Base-by-base conservation (phyloP, 2,888 invertebrate genomes). In the Polyommatus icarus region DNA sequence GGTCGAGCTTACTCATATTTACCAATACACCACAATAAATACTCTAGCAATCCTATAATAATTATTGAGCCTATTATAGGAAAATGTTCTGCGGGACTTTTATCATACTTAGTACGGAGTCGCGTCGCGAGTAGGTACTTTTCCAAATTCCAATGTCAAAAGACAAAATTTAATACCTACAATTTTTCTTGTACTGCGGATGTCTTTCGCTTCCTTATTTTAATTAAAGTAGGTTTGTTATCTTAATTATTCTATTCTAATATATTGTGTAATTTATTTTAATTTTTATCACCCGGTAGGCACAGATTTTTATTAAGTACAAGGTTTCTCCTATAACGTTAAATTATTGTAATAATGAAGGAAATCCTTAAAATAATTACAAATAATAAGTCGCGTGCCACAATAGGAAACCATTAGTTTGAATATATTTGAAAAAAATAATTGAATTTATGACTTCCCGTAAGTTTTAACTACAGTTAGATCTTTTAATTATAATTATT, bases 391-490 rank as follows among this genome's bases (percentile, higher is more conserved):
- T 24, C 61, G 24, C 61, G 61, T 20, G 61, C 12, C 61, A 24
- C 61, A 24, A n/a, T n/a, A 24, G 61, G 61, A 61, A 59, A 59
- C 10, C 24, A 61, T 24, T 24, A 24, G 20, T 59, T 59, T 18
- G 8, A 8, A 61, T 24, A 12, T 61, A 61, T 61, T 24, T 10
- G 4, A 12, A 24, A 61, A 61, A 24, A 1, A 10, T 20, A 12
- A 24, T 61, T 61, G 20, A 24, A 61, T 61, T 61, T 61, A 61
- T 61, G 24, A 24, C 61, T 24, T 61, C 61, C 61, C 61, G 59
- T 20, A 20, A 59, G 59, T 24, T 24, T 24, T 24, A 24, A n/a
- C n/a, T n/a, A n/a, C n/a, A n/a, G n/a, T n/a, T n/a, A n/a, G n/a
- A n/a, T n/a, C n/a, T n/a, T n/a, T n/a, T n/a, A n/a, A n/a, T n/a